A percentile compares a stretch with the other conserved stretches of the same genome.
phyloP scores from a whole-genome alignment of 2,113 vertebrate genomes.

The Corythornis madagascariensis region DNA sequence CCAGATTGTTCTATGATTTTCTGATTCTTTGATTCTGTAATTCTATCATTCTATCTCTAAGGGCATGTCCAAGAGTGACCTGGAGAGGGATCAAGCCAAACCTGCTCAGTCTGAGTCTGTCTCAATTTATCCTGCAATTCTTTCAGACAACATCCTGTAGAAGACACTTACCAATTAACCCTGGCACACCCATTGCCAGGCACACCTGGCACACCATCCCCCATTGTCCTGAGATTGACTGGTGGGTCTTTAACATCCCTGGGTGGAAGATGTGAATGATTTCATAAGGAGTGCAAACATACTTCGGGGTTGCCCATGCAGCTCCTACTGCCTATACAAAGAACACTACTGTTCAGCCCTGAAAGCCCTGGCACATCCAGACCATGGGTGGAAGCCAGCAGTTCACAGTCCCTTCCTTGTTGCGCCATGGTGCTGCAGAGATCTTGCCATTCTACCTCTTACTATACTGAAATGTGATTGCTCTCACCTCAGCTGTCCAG shows the following conservation, averaged over 20 bases:
- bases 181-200: neutral
- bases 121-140: neutral
- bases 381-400: neutral
- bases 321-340: neutral
- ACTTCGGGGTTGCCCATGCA: neutral
- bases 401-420: neutral
- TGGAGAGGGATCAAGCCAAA: neutral
- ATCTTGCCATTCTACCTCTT: neutral
- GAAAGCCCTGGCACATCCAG: neutral
- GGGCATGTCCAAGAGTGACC: neutral
- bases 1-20: neutral
- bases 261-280: neutral
- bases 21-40: neutral
- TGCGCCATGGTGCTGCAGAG: neutral
- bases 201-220: neutral
- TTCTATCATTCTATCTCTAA: neutral
- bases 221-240: neutral
- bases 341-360: neutral
- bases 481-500: neutral
- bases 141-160: neutral
- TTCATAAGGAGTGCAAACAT: neutral
- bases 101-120: neutral
- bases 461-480: neutral
- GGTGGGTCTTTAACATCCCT: neutral
- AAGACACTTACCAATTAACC: neutral